phyloP scores from a whole-genome alignment of 2,797 vertebrate genomes.

The Liparis tanakae region DNA sequence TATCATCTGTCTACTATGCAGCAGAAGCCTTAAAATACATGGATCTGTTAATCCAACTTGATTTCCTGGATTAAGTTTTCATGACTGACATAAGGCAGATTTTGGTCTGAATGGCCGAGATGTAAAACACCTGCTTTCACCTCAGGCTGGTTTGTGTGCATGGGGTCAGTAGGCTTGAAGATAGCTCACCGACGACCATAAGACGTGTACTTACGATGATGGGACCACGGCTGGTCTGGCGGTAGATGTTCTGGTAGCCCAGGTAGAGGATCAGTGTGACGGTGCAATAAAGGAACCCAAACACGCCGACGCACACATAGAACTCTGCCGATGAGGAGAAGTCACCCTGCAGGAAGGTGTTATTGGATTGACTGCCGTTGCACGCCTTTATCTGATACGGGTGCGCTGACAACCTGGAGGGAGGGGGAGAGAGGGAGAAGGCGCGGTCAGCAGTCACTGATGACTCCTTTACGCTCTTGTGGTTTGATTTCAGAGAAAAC shows the following conservation, averaged over 20 bases:
- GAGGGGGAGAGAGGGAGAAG: conserved; percentile 4
- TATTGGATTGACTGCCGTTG: fast-evolving
- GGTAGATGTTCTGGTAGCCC: conserved; percentile 90
- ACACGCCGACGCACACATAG: conserved; percentile 92
- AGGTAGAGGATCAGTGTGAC: conserved; percentile 90
- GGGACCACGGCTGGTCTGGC: conserved; percentile 86
- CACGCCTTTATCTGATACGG: conserved; percentile 71
- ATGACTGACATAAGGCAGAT: not conserved
- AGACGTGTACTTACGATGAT: conserved; percentile 82
- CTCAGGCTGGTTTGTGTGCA: not conserved
- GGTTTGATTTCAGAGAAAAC: conserved; percentile 31
- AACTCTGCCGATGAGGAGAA: conserved; percentile 93
- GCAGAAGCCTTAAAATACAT: not conserved
- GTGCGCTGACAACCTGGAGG: conserved; percentile 80
- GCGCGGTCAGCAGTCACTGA: not conserved
- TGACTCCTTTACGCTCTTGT: not conserved
- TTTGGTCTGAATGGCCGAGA: conserved; percentile 2
- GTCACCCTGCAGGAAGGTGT: conserved; percentile 85
- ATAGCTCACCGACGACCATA: not conserved
- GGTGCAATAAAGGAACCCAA: conserved; percentile 93
- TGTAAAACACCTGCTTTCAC: not conserved
- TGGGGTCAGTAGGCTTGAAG: not conserved
- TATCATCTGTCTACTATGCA: too few species aligned
- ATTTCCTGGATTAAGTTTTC: not conserved
- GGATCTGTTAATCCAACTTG: not conserved